Evolutionary conservation across 1,140 invertebrate species (phyloP).

Genomic region (Lordiphosa mommai): DNA sequence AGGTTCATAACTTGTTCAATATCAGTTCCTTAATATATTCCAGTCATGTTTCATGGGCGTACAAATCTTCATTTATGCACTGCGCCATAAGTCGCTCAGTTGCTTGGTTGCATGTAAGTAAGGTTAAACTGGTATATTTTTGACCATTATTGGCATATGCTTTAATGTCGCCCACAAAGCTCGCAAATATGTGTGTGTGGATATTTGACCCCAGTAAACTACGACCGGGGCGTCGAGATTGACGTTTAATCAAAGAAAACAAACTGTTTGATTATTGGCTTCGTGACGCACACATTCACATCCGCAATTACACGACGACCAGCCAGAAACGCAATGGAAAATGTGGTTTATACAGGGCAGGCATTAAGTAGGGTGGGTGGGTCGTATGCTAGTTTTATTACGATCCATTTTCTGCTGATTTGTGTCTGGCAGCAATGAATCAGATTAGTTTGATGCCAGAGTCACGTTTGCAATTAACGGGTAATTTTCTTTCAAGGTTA

Average conservation of each 20-base stretch:
- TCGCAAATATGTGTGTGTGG: neutral
- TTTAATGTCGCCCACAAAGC: neutral
- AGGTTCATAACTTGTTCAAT: constrained; percentile 5
- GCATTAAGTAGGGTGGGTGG: too few species aligned
- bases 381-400: constrained; percentile 10
- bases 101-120: neutral
- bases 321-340: too few species aligned
- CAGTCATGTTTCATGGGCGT: constrained; percentile 10
- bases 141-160: constrained; percentile 1
- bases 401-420: constrained; percentile 7
- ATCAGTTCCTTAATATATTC: constrained; percentile 2
- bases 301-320: constrained; percentile 4
- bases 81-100: neutral
- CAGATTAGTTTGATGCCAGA: neutral
- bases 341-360: too few species aligned
- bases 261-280: constrained; percentile 22
- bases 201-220: neutral
- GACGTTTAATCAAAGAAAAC: constrained; percentile 22
- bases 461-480: constrained; percentile 18
- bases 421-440: constrained; percentile 6
- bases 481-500: constrained; percentile 7
- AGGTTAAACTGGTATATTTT: neutral
- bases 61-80: constrained; percentile 16
- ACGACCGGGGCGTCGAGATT: constrained; percentile 6
- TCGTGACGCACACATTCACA: constrained; percentile 10